A percentile compares a stretch with the other conserved stretches of the same genome.
These are phyloP conservation scores for Acipenser transmontanus DNA, from an alignment of 2,797 vertebrate species.

Conservation along the genomic window DNA sequence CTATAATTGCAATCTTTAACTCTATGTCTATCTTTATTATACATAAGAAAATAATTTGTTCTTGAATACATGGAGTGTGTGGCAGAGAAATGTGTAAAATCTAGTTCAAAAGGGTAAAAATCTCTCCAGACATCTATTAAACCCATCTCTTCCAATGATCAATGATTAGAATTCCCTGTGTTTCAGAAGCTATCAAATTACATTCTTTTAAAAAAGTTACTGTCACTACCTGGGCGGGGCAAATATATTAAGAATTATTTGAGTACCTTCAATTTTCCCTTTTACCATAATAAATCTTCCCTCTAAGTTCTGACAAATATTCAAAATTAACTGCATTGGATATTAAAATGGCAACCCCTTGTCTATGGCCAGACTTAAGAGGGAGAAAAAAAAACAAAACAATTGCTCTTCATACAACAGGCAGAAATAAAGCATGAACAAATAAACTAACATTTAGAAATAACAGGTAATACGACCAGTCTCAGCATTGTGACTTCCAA, in stretches of 20 bases:
- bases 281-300: constrained; percentile 2
- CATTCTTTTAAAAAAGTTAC: constrained; percentile 3
- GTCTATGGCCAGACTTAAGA: not conserved
- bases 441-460: no score
- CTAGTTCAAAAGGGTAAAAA: constrained; percentile 11
- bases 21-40: constrained; percentile 4
- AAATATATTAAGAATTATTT: constrained; percentile 14
- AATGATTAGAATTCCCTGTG: not conserved
- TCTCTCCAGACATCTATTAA: constrained; percentile 15
- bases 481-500: no score
- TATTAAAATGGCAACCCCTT: constrained; percentile 11
- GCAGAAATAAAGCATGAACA: no score
- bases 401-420: no score
- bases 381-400: not conserved
- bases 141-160: constrained; percentile 4
- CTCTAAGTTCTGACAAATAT: constrained; percentile 9
- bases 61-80: constrained; percentile 13
- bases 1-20: not conserved
- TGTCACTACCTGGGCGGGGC: constrained; percentile 9
- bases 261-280: no score
- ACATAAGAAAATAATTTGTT: constrained; percentile 12
- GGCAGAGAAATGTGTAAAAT: constrained; percentile 13
- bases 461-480: no score
- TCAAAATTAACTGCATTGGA: constrained; percentile 10
- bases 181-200: constrained; percentile 11